phyloP scores from a whole-genome alignment of 2,113 vertebrate species.

The Nycticebus coucang region DNA sequence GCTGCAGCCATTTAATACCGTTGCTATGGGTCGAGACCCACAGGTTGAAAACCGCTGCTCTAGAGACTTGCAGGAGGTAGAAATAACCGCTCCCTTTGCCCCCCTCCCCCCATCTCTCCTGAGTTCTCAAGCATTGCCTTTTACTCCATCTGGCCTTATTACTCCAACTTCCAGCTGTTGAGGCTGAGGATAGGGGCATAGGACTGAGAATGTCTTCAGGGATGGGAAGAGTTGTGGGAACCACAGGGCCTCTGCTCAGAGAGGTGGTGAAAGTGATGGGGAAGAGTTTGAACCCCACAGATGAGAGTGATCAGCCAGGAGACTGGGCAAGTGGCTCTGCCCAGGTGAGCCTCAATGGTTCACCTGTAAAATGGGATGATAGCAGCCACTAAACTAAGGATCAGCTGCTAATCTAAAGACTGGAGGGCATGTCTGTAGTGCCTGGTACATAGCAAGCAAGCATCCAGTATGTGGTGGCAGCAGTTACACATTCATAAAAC shows the following conservation, averaged over 20 bases:
- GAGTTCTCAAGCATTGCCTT: neutral
- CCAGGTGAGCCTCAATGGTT: neutral
- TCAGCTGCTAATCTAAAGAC: neutral
- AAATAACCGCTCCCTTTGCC: neutral
- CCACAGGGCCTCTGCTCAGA: neutral
- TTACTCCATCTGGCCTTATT: neutral
- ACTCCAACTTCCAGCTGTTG: neutral
- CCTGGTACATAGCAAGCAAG: neutral
- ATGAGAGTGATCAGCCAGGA: neutral
- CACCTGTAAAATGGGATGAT: neutral
- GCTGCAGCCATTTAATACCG: too few relatives aligned
- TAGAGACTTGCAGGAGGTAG: neutral
- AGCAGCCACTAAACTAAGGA: neutral
- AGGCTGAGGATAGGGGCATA: too few relatives aligned
- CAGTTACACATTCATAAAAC: neutral
- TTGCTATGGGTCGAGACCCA: too few relatives aligned
- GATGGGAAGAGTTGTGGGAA: neutral
- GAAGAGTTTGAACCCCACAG: neutral
- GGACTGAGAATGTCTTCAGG: neutral
- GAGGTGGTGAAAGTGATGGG: neutral
- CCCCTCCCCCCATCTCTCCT: neutral
- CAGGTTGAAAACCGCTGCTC: too few relatives aligned
- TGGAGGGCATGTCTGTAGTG: accelerated
- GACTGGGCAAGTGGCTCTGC: neutral
- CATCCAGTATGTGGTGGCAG: accelerated